Conservation (phyloP, 2,113 vertebrate species). For the Apistogramma diplotaenia region DNA sequence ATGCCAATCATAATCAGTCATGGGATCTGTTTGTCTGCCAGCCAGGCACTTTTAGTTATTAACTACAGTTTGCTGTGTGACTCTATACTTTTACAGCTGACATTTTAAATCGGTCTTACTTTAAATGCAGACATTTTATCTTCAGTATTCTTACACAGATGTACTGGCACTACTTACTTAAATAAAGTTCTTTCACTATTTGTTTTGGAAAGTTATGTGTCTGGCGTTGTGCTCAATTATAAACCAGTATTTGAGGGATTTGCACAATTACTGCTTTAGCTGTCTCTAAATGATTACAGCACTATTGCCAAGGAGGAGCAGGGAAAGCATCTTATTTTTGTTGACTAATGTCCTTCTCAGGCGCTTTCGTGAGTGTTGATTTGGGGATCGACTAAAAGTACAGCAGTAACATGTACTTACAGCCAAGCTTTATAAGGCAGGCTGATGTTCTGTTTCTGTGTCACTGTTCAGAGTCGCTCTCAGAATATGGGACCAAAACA, state of each 20-base stretch:
- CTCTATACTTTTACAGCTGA: neutral
- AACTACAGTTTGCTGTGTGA: neutral
- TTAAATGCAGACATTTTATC: neutral
- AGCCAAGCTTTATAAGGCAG: slow-evolving; percentile 54
- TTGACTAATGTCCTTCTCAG: slow-evolving; percentile 62
- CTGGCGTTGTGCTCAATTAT: slow-evolving; percentile 49
- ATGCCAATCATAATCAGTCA: neutral
- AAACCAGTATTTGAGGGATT: slow-evolving; percentile 62
- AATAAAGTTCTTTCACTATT: slow-evolving; percentile 7
- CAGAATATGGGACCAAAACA: slow-evolving; percentile 53
- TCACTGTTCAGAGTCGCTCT: slow-evolving; percentile 12
- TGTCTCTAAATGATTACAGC: slow-evolving; percentile 56
- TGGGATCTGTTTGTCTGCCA: neutral
- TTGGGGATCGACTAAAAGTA: slow-evolving; percentile 51
- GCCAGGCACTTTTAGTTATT: neutral
- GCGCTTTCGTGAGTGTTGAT: slow-evolving; percentile 37
- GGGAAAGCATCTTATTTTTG: slow-evolving; percentile 64
- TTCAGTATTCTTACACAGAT: neutral
- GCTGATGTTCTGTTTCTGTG: neutral
- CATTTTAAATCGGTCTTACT: too few species aligned
- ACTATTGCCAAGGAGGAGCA: slow-evolving; percentile 33
- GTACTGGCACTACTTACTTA: neutral
- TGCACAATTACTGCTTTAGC: slow-evolving; percentile 56
- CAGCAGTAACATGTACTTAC: slow-evolving; percentile 28
- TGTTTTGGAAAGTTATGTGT: slow-evolving; percentile 52